Conservation (phyloP, 2,888 invertebrate genomes). For the Rutpela maculata region DNA sequence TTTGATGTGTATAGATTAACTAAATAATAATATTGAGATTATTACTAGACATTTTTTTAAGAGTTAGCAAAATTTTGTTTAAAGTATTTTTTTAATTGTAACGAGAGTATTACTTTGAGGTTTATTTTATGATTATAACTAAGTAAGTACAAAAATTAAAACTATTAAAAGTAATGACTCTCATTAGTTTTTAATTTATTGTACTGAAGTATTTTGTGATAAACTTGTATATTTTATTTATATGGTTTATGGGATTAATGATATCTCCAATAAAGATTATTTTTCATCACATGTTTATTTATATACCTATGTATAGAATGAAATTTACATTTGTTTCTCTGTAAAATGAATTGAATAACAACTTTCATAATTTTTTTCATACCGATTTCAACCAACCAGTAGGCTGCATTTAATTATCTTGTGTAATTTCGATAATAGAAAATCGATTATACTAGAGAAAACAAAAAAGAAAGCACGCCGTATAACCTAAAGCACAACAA, state of each 20-base stretch:
- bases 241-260: constrained; percentile 71
- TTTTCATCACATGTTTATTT: constrained; percentile 59
- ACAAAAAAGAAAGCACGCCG: too few relatives aligned
- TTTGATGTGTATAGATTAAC: constrained; percentile 24
- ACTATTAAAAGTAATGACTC: constrained; percentile 48
- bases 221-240: constrained; percentile 69
- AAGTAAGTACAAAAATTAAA: constrained; percentile 58
- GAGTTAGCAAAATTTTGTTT: constrained; percentile 35
- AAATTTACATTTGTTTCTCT: not conserved
- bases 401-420: too few relatives aligned
- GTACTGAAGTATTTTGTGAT: constrained; percentile 75
- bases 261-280: constrained; percentile 71
- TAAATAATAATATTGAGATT: constrained; percentile 28
- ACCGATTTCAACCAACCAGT: too few relatives aligned
- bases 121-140: constrained; percentile 42
- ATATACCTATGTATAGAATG: not conserved
- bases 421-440: too few relatives aligned
- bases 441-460: too few relatives aligned
- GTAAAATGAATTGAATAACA: not conserved
- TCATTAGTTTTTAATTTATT: constrained; percentile 62
- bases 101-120: constrained; percentile 50
- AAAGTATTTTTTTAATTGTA: constrained; percentile 32
- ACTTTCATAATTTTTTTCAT: too few relatives aligned
- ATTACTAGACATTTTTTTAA: constrained; percentile 18
- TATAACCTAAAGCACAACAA: too few relatives aligned